phyloP scores from a whole-genome alignment of 2,888 invertebrate genomes.

The Eupithecia insigniata region DNA sequence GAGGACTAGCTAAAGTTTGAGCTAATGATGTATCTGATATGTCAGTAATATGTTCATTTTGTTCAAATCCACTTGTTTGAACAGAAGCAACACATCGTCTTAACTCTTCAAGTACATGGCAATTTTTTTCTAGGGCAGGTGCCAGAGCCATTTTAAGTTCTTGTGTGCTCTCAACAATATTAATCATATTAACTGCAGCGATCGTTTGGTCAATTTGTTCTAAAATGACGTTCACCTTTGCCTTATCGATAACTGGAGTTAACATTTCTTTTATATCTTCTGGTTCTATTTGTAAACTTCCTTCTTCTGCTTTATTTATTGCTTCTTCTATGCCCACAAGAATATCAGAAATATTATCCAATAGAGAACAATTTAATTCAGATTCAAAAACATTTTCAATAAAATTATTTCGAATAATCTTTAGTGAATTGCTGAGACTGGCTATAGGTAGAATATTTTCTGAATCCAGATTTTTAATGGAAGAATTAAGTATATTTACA shows the following conservation, averaged over 20 bases:
- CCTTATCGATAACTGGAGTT: conserved; percentile 42
- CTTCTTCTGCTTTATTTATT: conserved; percentile 66
- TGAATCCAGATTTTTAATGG: conserved; percentile 63
- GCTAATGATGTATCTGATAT: conserved; percentile 74
- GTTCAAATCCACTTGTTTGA: conserved; percentile 50
- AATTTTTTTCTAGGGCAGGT: conserved; percentile 64
- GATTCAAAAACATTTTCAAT: conserved; percentile 65
- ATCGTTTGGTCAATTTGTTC: conserved; percentile 72
- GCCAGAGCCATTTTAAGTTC: conserved; percentile 50
- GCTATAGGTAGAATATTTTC: conserved; percentile 62
- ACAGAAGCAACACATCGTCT: conserved; percentile 66
- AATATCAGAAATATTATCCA: conserved; percentile 63
- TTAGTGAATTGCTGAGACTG: conserved; percentile 68
- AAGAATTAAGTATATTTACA: conserved; percentile 67
- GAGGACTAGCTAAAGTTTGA: conserved; percentile 65
- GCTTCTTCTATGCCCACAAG: conserved; percentile 65
- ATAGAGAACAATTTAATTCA: conserved; percentile 64
- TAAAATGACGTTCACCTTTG: conserved; percentile 60
- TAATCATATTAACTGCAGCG: conserved; percentile 65
- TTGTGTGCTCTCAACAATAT: conserved; percentile 58
- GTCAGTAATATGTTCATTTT: conserved; percentile 61
- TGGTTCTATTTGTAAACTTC: conserved; percentile 60
- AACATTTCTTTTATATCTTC: conserved; percentile 64
- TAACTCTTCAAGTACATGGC: conserved; percentile 70
- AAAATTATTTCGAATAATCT: conserved; percentile 66